phyloP scores from a whole-genome alignment of 2,888 invertebrate genomes.

The Oscheius myriophilus region DNA sequence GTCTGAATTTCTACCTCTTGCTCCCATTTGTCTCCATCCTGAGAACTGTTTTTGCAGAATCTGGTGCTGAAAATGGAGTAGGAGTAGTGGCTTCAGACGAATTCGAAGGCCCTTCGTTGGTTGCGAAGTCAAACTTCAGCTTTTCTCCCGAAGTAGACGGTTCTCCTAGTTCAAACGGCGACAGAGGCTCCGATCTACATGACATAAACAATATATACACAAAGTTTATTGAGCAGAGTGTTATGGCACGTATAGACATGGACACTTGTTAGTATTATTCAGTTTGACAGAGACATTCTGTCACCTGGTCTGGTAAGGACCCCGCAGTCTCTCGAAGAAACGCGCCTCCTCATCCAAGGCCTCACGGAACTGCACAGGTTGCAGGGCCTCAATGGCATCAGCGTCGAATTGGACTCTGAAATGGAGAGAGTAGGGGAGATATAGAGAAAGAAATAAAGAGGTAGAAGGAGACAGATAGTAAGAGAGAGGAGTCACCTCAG shows the following conservation, averaged over 20 bases:
- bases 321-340: constrained; percentile 63
- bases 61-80: constrained; percentile 10
- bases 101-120: background rate
- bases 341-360: constrained; percentile 71
- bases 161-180: constrained; percentile 17
- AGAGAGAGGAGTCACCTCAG: constrained; percentile 32
- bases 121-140: constrained; percentile 19
- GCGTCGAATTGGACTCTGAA: constrained; percentile 57
- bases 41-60: constrained; percentile 22
- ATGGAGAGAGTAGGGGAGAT: background rate
- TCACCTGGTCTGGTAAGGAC: constrained; percentile 50
- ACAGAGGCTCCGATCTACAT: constrained; percentile 12
- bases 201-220: background rate
- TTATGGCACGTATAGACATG: background rate
- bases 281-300: constrained; percentile 15
- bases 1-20: constrained; percentile 8
- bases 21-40: constrained; percentile 21
- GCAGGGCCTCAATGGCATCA: constrained; percentile 69
- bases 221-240: background rate
- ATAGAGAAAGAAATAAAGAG: background rate
- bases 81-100: constrained; percentile 12
- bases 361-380: constrained; percentile 66
- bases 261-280: constrained; percentile 15
- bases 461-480: background rate
- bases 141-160: constrained; percentile 3